Percentiles rank a stretch among this genome's conserved stretches.
Conservation (phyloP, 35 echinoderm and acorn worm species). For the Apostichopus californicus region DNA sequence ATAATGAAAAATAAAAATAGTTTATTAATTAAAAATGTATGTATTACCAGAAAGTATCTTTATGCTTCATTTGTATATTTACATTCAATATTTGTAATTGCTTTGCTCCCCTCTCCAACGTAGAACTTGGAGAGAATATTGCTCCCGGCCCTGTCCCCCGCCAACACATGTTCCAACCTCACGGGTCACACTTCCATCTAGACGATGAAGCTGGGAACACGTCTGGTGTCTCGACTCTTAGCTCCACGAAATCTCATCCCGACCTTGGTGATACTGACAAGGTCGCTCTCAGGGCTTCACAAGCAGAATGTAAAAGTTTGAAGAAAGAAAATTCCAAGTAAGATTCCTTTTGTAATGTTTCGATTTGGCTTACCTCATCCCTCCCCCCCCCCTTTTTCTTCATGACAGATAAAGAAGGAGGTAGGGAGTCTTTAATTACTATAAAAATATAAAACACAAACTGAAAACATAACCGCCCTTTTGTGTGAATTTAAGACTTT, state of each 20-base stretch:
- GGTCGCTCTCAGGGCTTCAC: slow-evolving; percentile 26
- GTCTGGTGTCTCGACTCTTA: slow-evolving; percentile 92
- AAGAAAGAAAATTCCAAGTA: slow-evolving; percentile 82
- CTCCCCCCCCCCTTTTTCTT: no score
- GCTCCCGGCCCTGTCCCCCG: slow-evolving; percentile 37
- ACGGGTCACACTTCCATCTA: slow-evolving; percentile 5
- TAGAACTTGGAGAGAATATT: slow-evolving; percentile 81
- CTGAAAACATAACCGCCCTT: no score
- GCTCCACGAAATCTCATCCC: slow-evolving; percentile 80
- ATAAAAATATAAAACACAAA: no score
- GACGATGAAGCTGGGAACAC: slow-evolving; percentile 87
- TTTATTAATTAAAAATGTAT: no score
- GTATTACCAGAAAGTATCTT: no score
- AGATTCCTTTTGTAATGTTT: neutral
- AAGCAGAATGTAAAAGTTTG: slow-evolving; percentile 76
- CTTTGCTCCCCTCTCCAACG: neutral
- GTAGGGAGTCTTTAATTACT: no score
- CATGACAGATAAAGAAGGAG: no score
- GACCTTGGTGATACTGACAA: slow-evolving; percentile 60
- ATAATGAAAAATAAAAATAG: no score
- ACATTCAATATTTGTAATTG: no score
- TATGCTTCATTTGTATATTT: no score
- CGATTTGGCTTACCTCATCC: no score
- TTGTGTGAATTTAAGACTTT: no score
- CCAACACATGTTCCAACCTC: neutral